Percentiles rank a stretch among this genome's conserved stretches.
Conservation (phyloP, 2,113 vertebrate species). For the Apteryx mantelli region DNA sequence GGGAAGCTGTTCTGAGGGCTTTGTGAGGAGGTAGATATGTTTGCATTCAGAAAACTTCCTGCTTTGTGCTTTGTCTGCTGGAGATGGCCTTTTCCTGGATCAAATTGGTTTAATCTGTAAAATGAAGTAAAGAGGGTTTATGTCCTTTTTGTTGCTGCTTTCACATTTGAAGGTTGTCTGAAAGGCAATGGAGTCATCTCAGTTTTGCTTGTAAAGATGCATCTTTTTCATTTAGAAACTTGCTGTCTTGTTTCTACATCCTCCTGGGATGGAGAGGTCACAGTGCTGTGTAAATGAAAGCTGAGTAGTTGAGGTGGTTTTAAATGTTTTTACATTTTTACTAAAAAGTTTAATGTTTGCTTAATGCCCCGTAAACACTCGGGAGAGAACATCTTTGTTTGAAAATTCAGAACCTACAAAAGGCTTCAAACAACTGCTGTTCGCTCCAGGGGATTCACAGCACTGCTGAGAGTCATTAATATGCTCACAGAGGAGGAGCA, state of each 20-base stretch:
- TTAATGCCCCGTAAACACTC: slow-evolving; percentile 34
- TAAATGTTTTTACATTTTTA: slow-evolving; percentile 21
- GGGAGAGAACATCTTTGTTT: not conserved
- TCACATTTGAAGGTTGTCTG: not conserved
- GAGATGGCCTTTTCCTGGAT: not conserved
- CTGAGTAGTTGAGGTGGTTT: slow-evolving; percentile 24
- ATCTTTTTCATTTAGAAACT: slow-evolving; percentile 25
- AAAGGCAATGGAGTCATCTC: not conserved
- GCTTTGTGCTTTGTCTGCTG: not conserved
- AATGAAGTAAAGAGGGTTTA: not conserved
- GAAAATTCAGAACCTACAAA: slow-evolving; percentile 36
- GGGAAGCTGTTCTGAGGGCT: not conserved
- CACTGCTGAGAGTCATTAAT: not conserved
- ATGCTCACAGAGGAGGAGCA: not conserved
- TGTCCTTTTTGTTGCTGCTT: not conserved
- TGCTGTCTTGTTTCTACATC: not conserved
- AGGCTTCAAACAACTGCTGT: not conserved
- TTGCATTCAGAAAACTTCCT: not conserved
- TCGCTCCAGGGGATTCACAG: not conserved
- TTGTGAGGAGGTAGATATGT: not conserved
- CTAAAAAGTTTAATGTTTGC: slow-evolving; percentile 32
- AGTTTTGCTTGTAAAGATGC: not conserved
- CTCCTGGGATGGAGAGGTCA: slow-evolving; percentile 39
- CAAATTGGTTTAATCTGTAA: not conserved
- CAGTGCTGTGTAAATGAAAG: not conserved